Conservation (phyloP, 2,888 invertebrate species). For the Terebella lapidaria region DNA sequence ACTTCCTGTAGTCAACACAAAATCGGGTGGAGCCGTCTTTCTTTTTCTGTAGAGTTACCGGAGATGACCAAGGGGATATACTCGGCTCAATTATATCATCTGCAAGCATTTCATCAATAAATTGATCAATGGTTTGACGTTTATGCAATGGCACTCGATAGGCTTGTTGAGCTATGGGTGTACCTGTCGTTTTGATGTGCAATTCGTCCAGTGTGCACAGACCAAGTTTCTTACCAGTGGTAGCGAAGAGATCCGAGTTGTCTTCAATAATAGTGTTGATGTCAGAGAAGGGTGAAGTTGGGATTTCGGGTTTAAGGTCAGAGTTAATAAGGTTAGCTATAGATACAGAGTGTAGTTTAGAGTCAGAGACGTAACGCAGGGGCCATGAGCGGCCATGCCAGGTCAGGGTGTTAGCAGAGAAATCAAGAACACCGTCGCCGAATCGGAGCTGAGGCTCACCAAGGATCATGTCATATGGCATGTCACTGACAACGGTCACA, state of each 20-base stretch:
- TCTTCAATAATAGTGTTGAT: background rate
- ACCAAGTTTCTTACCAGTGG: background rate
- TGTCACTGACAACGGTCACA: background rate
- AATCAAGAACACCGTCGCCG: background rate
- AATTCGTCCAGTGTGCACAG: background rate
- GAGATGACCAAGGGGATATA: background rate
- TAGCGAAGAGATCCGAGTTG: background rate
- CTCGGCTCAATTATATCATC: background rate
- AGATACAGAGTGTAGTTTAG: too few relatives aligned
- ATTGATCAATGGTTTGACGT: background rate
- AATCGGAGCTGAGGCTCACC: background rate
- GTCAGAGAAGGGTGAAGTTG: background rate
- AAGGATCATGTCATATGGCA: background rate
- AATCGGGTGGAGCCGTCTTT: constrained; percentile 8
- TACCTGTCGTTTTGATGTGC: background rate
- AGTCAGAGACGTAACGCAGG: too few relatives aligned
- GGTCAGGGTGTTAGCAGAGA: too few relatives aligned
- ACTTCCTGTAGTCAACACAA: constrained; percentile 17
- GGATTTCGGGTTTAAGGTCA: background rate
- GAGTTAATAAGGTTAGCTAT: too few relatives aligned
- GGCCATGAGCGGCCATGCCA: too few relatives aligned
- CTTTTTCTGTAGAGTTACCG: background rate
- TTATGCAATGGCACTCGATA: background rate
- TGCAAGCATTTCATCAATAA: background rate
- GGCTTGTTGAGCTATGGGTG: background rate